A percentile compares a stretch with the other conserved stretches of the same genome.
Evolutionary conservation across 2,888 invertebrate species (phyloP).

Genomic region (Hydrotaea cyrtoneurina): DNA sequence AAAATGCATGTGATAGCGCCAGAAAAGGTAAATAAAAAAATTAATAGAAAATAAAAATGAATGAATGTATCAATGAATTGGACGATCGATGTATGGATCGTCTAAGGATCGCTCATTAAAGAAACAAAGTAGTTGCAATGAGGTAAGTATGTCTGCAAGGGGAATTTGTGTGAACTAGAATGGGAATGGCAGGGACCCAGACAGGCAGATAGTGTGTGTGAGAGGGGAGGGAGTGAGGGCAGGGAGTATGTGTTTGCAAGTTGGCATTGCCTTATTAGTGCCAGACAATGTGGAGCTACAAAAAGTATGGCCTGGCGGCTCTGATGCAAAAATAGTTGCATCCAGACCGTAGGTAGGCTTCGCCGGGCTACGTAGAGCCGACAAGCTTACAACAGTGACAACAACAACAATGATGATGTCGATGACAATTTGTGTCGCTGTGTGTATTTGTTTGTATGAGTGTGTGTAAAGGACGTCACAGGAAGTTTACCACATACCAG

Average conservation of each 20-base stretch:
- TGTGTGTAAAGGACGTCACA: conserved; percentile 63
- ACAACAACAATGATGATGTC: not conserved
- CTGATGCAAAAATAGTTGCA: conserved; percentile 26
- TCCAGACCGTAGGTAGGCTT: not conserved
- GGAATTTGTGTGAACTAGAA: not conserved
- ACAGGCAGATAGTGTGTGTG: too few species aligned
- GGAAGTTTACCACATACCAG: conserved; percentile 68
- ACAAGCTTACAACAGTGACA: not conserved
- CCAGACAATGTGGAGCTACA: conserved; percentile 65
- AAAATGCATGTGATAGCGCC: conserved; percentile 60
- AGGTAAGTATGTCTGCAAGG: not conserved
- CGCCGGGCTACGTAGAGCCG: not conserved
- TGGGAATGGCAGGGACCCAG: not conserved
- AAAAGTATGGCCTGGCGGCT: conserved; percentile 28
- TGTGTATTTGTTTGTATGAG: conserved; percentile 12
- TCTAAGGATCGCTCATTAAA: conserved; percentile 47
- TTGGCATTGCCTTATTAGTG: conserved; percentile 58
- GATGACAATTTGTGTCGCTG: not conserved
- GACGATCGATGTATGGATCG: not conserved
- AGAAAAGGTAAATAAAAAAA: conserved; percentile 27
- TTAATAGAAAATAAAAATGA: conserved; percentile 12
- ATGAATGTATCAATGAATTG: conserved; percentile 65
- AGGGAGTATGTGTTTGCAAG: conserved; percentile 20
- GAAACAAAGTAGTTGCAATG: conserved; percentile 44
- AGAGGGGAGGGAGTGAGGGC: not conserved